Evolutionary conservation across 1,140 invertebrate species (phyloP).

Genomic region (Drosophila lowei): DNA sequence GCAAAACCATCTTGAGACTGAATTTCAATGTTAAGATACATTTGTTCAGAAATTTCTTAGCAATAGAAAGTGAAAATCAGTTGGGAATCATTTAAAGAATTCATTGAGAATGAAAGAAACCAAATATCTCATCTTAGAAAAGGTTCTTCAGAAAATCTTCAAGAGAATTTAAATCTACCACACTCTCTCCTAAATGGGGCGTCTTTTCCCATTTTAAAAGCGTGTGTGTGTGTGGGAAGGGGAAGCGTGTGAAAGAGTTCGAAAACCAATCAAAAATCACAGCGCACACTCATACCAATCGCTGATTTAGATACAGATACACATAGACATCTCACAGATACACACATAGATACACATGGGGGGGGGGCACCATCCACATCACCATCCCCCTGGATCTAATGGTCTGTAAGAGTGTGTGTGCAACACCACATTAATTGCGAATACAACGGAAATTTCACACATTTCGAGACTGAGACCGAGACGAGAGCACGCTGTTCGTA

Average conservation of each 20-base stretch:
- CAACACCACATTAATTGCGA: slow-evolving; percentile 64
- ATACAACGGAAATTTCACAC: slow-evolving; percentile 70
- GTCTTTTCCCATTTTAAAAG: no score
- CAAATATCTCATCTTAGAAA: no score
- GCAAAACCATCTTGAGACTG: no score
- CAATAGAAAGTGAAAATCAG: no score
- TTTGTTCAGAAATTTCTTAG: no score
- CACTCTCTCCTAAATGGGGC: no score
- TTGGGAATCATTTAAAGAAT: no score
- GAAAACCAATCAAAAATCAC: slow-evolving; percentile 78
- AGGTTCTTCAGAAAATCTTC: no score
- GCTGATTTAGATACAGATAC: slow-evolving; percentile 7
- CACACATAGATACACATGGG: slow-evolving; percentile 33
- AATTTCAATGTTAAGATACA: no score
- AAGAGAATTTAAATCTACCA: no score
- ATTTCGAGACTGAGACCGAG: slow-evolving; percentile 34
- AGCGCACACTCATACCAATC: slow-evolving; percentile 49
- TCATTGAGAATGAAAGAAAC: no score
- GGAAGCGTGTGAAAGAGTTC: slow-evolving; percentile 55
- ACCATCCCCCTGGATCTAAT: slow-evolving; percentile 44
- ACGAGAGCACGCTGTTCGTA: slow-evolving; percentile 5
- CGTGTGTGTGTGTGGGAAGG: slow-evolving; percentile 20
- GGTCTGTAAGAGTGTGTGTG: slow-evolving; percentile 30
- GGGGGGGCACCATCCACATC: slow-evolving; percentile 1
- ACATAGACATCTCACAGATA: slow-evolving; percentile 29